Conservation (phyloP, 2,888 invertebrate genomes). For the Icerya purchasi region DNA sequence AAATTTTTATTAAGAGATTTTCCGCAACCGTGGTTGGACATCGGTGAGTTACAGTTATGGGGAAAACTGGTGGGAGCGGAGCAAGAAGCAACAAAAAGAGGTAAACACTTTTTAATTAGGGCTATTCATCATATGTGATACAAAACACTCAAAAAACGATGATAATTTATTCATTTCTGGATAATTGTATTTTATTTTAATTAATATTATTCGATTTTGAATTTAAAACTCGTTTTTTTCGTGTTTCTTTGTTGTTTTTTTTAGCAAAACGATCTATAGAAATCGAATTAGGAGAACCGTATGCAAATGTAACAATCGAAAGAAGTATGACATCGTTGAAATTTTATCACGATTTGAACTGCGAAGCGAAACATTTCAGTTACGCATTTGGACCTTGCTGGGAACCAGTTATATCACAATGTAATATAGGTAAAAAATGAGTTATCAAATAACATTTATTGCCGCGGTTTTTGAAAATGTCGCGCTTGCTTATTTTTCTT, state of each 20-base stretch:
- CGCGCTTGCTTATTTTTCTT: no score
- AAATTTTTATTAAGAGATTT: constrained; percentile 80
- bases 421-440: constrained; percentile 55
- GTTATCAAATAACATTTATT: no score
- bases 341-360: constrained; percentile 93
- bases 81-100: constrained; percentile 47
- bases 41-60: constrained; percentile 65
- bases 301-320: constrained; percentile 59
- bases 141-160: no score
- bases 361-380: constrained; percentile 68
- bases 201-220: background rate
- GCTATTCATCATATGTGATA: no score
- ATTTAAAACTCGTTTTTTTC: constrained; percentile 3
- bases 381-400: constrained; percentile 97
- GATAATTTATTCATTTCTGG: no score
- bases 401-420: constrained; percentile 89
- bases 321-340: constrained; percentile 85
- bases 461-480: no score
- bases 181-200: no score
- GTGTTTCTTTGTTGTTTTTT: no score
- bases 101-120: constrained; percentile 22
- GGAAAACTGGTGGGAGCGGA: constrained; percentile 82
- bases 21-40: constrained; percentile 74
- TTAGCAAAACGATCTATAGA: constrained; percentile 51
- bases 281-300: constrained; percentile 65